These are phyloP conservation scores for Turritopsis rubra DNA, from an alignment of 30 jellyfish, hydroid and myxozoan genomes.

Conservation along the genomic window DNA sequence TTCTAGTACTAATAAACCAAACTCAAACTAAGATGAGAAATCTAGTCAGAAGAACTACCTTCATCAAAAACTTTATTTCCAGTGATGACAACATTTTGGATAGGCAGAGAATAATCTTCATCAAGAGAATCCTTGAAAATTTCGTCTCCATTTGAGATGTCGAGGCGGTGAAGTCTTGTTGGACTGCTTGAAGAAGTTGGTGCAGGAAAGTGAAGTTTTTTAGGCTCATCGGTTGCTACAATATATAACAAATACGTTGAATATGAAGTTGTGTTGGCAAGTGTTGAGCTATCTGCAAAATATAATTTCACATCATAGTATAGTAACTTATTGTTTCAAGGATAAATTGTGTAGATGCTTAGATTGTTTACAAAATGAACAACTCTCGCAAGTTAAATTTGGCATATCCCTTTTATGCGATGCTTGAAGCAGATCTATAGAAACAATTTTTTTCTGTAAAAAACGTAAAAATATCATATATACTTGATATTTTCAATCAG, in stretches of 20 bases:
- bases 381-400: not conserved
- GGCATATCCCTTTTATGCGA: no score
- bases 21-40: not conserved
- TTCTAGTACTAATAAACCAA: not conserved
- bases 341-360: no score
- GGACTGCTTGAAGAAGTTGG: not conserved
- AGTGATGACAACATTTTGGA: not conserved
- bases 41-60: not conserved
- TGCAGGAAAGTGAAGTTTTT: not conserved
- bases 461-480: no score
- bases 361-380: no score
- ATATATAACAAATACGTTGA: no score
- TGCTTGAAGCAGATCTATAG: no score
- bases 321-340: no score
- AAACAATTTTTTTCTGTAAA: no score
- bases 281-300: no score
- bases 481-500: not conserved
- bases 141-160: not conserved
- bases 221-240: not conserved
- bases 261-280: no score
- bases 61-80: not conserved
- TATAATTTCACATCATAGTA: no score
- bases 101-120: not conserved
- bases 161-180: not conserved
- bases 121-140: slow-evolving; percentile 8